These are phyloP conservation scores for Eristalis pertinax DNA, from an alignment of 2,888 invertebrate species.

Conservation along the genomic window DNA sequence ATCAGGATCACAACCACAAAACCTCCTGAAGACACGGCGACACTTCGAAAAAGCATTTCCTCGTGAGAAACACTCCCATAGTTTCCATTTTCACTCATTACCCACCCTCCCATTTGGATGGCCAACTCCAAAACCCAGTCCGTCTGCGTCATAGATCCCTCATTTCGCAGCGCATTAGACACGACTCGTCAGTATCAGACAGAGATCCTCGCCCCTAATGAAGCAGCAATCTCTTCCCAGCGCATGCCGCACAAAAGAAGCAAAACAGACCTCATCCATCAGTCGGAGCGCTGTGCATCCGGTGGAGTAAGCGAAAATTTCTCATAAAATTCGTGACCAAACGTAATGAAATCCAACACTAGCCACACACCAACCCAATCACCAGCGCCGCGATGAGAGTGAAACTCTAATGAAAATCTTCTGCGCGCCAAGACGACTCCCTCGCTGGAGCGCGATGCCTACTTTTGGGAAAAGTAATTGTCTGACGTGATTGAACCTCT, in stretches of 20 bases:
- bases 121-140: neutral
- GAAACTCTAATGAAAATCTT: constrained; percentile 63
- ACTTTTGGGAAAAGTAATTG: constrained; percentile 47
- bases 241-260: neutral
- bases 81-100: neutral
- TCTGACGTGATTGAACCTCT: constrained; percentile 27
- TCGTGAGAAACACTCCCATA: neutral
- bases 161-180: neutral
- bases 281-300: neutral
- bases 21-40: too few species aligned
- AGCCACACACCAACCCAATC: constrained; percentile 18
- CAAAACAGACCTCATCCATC: neutral
- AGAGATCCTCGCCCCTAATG: neutral
- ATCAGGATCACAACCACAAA: too few species aligned
- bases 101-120: neutral
- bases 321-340: constrained; percentile 64
- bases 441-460: constrained; percentile 35
- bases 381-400: constrained; percentile 46
- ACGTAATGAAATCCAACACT: constrained; percentile 60
- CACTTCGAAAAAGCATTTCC: too few species aligned
- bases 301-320: constrained; percentile 35
- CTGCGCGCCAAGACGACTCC: constrained; percentile 19
- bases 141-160: neutral
- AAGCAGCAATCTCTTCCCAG: neutral
- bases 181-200: neutral